phyloP scores from a whole-genome alignment of 2,888 invertebrate species.

The Noctua janthina region DNA sequence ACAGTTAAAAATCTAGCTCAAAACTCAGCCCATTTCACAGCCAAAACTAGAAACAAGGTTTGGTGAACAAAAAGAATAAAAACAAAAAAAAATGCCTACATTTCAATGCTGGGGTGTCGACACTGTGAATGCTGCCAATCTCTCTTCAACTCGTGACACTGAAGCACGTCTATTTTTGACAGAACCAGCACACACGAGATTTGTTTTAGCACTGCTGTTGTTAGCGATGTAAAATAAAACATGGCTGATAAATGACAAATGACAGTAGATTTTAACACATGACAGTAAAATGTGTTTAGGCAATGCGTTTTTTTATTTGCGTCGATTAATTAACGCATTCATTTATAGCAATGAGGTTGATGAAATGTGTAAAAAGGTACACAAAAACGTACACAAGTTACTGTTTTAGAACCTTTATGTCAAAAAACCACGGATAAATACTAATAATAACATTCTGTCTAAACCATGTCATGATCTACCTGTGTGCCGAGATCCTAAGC shows the following conservation, averaged over 20 bases:
- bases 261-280: background rate
- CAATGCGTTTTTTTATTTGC: background rate
- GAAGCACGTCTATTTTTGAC: conserved; percentile 43
- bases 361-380: background rate
- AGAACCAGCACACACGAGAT: background rate
- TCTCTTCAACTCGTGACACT: conserved; percentile 23
- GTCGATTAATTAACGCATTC: background rate
- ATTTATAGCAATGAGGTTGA: too few species aligned
- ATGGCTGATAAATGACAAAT: background rate
- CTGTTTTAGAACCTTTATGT: background rate
- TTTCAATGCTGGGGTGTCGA: conserved; percentile 53
- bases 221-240: conserved; percentile 4
- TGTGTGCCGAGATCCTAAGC: background rate
- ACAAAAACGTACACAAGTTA: background rate
- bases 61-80: conserved; percentile 38
- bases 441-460: background rate
- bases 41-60: conserved; percentile 41
- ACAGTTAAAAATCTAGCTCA: conserved; percentile 17
- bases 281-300: background rate
- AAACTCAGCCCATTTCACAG: conserved; percentile 26
- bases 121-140: conserved; percentile 51
- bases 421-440: background rate
- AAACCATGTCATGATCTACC: background rate
- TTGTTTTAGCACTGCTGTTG: conserved; percentile 9
- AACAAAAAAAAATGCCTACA: conserved; percentile 40